Evolutionary conservation across 2,113 vertebrate genomes (phyloP).

Genomic region (Gymnocephalus cernua): DNA sequence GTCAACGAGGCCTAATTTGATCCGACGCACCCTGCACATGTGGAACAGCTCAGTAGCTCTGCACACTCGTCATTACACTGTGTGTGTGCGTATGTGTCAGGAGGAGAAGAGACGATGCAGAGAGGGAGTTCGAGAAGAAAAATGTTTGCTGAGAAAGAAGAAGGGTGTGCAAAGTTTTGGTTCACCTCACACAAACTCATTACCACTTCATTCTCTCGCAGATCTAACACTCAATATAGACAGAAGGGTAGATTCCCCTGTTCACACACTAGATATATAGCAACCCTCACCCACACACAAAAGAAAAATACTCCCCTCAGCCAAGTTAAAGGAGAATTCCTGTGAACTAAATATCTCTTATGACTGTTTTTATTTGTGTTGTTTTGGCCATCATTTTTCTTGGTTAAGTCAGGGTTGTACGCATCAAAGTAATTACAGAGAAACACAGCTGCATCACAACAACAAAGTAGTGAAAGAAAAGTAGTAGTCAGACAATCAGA

Average conservation of each 20-base stretch:
- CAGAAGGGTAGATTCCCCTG: too few relatives aligned
- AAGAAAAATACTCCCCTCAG: not conserved
- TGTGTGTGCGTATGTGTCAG: constrained; percentile 29
- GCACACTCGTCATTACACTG: constrained; percentile 69
- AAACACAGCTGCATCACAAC: not conserved
- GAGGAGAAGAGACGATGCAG: constrained; percentile 31
- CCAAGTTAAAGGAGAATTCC: constrained; percentile 1
- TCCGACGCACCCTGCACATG: constrained; percentile 84
- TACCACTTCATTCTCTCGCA: constrained; percentile 57
- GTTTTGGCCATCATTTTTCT: not conserved
- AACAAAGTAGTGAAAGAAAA: not conserved
- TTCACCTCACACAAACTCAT: constrained; percentile 66
- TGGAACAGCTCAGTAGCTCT: constrained; percentile 84
- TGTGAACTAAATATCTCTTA: not conserved
- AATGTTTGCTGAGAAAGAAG: constrained; percentile 39
- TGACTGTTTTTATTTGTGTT: not conserved
- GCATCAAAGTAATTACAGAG: not conserved
- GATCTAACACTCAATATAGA: not conserved
- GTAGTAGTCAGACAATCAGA: not conserved
- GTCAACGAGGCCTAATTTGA: constrained; percentile 82
- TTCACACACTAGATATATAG: not conserved
- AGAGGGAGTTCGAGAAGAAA: constrained; percentile 32
- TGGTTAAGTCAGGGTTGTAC: not conserved
- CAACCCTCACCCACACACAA: not conserved
- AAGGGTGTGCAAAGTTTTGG: constrained; percentile 28